Evolutionary conservation across 2,113 vertebrate genomes (phyloP).

Genomic region (Hirundichthys speculiger): DNA sequence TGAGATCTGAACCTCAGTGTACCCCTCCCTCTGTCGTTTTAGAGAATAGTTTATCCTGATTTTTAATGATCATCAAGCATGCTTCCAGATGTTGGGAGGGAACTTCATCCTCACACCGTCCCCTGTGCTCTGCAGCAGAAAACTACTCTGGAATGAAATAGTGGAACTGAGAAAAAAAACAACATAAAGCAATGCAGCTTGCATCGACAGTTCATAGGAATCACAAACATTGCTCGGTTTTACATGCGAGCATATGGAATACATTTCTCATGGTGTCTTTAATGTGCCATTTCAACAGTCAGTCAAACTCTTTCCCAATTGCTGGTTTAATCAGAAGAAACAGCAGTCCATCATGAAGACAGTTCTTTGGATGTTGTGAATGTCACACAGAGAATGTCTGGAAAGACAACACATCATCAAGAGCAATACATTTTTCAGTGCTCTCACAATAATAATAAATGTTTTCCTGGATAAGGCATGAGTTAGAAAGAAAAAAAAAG

Average conservation of each 20-base stretch:
- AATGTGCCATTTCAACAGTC: constrained; percentile 69
- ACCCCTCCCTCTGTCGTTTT: constrained; percentile 52
- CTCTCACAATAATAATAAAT: constrained; percentile 11
- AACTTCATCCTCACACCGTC: constrained; percentile 54
- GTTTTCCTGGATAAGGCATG: constrained; percentile 1
- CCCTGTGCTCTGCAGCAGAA: constrained; percentile 45
- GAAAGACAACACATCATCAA: constrained; percentile 40
- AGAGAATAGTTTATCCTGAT: constrained; percentile 63
- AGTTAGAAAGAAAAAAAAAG: not conserved
- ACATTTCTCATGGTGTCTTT: constrained; percentile 65
- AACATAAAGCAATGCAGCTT: constrained; percentile 27
- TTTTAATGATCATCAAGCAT: constrained; percentile 76
- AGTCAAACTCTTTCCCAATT: constrained; percentile 58
- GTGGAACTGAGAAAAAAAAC: constrained; percentile 36
- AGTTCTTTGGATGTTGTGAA: constrained; percentile 46
- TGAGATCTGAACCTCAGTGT: constrained; percentile 54
- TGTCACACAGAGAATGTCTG: constrained; percentile 34
- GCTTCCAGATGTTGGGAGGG: constrained; percentile 77
- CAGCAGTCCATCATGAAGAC: constrained; percentile 61
- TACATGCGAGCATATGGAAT: constrained; percentile 71
- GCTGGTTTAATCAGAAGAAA: constrained; percentile 60
- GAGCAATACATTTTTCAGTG: constrained; percentile 28
- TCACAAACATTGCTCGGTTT: constrained; percentile 64
- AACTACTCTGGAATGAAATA: constrained; percentile 49
- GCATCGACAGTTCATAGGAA: constrained; percentile 62